Base-by-base conservation (phyloP, 2,113 vertebrate species). In the Greenwoodochromis staneri region DNA sequence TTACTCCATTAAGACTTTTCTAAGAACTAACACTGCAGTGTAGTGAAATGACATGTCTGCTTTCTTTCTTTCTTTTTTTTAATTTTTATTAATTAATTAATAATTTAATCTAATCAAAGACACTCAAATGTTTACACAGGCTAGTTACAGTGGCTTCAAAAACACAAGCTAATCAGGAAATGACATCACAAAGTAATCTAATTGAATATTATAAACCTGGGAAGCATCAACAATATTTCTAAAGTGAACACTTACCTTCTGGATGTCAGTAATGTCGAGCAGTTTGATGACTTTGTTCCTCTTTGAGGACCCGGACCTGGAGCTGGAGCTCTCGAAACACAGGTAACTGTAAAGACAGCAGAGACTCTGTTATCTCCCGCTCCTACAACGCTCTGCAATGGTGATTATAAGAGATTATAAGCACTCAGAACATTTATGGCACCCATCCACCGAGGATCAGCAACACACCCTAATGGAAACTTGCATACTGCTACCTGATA, bases 261-360 rank as follows among this genome's bases (percentile, higher is more conserved):
- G 99, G 94, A 99, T 97, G 91, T 99, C 98, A 0, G 96, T 99
- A 92, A 99, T 98, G 87, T 99, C 98, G 1, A 91, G 82, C 36
- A 99, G 95, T 88, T 97, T 98, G 96, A 99, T 98, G 89, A 99
- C 98, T 93, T 99, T 99, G 93, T 99, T 99, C 94, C 98, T 98
- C 94, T 99, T 99, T 27, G 98, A 98, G 6, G 98, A 98, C 10
- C 97, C 96, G 0, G 98, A 99, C 82, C 97, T 97, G 83, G 98
- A 97, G 87, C 96, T 97, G 88, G 96, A 99, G 93, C 98, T 98
- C 92, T 99, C 99, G 8, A 99, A 99, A 91, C 99, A 99, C 85
- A 99, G 86, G 86, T 98, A 97, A 90, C 99, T 99, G 89, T 61
- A 36, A 80, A 82, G 19, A 85, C 49, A 81, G 9, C 51, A 10